These are phyloP conservation scores for Prinia subflava DNA, from an alignment of 2,113 vertebrate genomes.

Conservation along the genomic window DNA sequence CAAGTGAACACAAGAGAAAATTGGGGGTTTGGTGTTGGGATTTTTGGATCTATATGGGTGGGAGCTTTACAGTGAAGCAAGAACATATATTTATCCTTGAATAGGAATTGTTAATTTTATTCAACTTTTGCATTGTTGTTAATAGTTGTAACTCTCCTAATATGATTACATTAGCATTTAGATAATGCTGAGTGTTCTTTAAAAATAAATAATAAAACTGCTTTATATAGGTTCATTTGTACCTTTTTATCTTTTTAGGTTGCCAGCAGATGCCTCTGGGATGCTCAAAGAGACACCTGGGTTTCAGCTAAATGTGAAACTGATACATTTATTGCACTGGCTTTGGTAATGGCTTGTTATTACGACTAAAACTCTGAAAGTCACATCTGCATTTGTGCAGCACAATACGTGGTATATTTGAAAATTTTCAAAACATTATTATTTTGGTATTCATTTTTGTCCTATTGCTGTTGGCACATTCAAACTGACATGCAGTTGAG, in stretches of 20 bases:
- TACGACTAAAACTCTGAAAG: slow-evolving; percentile 41
- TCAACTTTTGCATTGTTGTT: not conserved
- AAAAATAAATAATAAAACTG: not conserved
- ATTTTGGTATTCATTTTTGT: not conserved
- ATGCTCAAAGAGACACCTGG: slow-evolving; percentile 71
- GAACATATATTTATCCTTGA: rapidly evolving
- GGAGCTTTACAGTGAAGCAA: not conserved
- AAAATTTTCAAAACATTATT: not conserved
- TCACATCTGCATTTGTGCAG: not conserved
- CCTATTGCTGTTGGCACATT: not conserved
- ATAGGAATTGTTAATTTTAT: not conserved
- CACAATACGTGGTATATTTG: not conserved
- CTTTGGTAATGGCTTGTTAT: slow-evolving; percentile 70
- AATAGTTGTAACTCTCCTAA: not conserved
- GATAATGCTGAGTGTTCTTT: not conserved
- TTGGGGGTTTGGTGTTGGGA: not conserved
- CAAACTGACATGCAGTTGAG: not conserved
- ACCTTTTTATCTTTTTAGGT: slow-evolving; percentile 51
- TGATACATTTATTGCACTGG: slow-evolving; percentile 63
- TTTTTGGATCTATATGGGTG: rapidly evolving
- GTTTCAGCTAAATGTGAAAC: slow-evolving; percentile 64
- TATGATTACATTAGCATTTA: not conserved
- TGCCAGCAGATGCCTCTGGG: slow-evolving; percentile 77
- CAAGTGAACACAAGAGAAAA: not conserved
- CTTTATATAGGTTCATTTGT: not conserved